Evolutionary conservation across 2,888 invertebrate species (phyloP).

Genomic region (Anorthoa munda): DNA sequence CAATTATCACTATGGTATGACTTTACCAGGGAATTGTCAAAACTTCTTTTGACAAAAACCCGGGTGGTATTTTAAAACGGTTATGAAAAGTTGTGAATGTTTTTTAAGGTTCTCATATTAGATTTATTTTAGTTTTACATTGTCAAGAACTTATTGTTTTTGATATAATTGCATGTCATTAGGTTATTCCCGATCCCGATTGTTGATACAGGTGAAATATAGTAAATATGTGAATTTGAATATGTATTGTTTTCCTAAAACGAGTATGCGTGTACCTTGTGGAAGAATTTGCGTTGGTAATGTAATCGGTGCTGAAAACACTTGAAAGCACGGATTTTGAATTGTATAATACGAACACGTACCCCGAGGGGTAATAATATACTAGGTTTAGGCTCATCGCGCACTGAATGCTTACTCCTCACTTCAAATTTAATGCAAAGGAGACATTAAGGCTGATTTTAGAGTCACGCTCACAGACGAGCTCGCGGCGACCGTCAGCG

Average conservation of each 20-base stretch:
- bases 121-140: constrained; percentile 40
- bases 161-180: constrained; percentile 44
- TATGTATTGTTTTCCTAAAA: constrained; percentile 20
- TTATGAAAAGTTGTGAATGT: constrained; percentile 47
- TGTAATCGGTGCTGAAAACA: constrained; percentile 9
- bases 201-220: constrained; percentile 42
- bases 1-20: constrained; percentile 21
- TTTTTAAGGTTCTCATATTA: constrained; percentile 33
- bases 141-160: constrained; percentile 57
- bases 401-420: neutral
- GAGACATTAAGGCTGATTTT: too few species aligned
- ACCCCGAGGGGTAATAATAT: constrained; percentile 28
- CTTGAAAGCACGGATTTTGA: constrained; percentile 11
- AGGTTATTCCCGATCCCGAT: constrained; percentile 33
- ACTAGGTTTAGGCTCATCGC: constrained; percentile 38
- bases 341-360: constrained; percentile 23
- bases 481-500: too few species aligned
- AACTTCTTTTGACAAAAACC: constrained; percentile 15
- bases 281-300: constrained; percentile 3
- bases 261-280: constrained; percentile 9
- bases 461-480: too few species aligned
- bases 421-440: neutral
- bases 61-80: constrained; percentile 9
- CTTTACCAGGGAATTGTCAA: constrained; percentile 5
- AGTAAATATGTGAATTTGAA: constrained; percentile 29